These are phyloP conservation scores for Drosophila cardini DNA, from an alignment of 1,140 invertebrate genomes.

Conservation along the genomic window DNA sequence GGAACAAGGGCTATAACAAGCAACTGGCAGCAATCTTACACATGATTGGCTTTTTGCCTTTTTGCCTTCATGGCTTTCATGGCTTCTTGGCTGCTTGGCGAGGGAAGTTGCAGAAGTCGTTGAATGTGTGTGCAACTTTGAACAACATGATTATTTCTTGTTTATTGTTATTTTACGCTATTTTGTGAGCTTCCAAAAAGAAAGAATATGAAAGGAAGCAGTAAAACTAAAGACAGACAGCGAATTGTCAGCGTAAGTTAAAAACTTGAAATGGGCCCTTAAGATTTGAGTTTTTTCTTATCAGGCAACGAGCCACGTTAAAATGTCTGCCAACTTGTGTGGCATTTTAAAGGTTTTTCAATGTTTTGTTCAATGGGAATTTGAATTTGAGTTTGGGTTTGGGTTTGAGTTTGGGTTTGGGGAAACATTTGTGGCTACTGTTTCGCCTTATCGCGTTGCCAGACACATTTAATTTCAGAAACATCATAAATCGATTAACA, in stretches of 20 bases:
- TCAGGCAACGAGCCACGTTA: constrained; percentile 9
- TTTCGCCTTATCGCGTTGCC: constrained; percentile 60
- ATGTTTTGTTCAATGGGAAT: constrained; percentile 9
- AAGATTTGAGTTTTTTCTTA: constrained; percentile 42
- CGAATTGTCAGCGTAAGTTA: constrained; percentile 34
- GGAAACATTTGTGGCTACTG: constrained; percentile 48
- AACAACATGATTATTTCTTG: constrained; percentile 81
- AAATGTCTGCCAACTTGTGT: constrained; percentile 49
- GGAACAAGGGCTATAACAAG: constrained; percentile 20
- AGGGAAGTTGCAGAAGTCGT: not conserved
- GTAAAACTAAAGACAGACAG: constrained; percentile 21
- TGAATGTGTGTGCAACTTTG: constrained; percentile 38
- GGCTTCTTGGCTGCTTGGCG: too few species aligned
- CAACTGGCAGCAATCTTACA: constrained; percentile 60
- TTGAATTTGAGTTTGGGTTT: not conserved
- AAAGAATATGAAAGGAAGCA: constrained; percentile 4
- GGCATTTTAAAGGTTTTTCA: constrained; percentile 65
- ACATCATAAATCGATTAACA: constrained; percentile 83
- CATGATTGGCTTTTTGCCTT: constrained; percentile 72
- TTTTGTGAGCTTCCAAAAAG: constrained; percentile 38
- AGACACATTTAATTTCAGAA: constrained; percentile 68
- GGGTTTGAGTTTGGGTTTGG: not conserved
- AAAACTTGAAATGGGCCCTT: constrained; percentile 30
- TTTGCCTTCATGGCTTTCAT: too few species aligned
- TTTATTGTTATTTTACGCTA: constrained; percentile 80